These are phyloP conservation scores for Volucella inanis DNA, from an alignment of 2,888 invertebrate genomes.

Conservation along the genomic window DNA sequence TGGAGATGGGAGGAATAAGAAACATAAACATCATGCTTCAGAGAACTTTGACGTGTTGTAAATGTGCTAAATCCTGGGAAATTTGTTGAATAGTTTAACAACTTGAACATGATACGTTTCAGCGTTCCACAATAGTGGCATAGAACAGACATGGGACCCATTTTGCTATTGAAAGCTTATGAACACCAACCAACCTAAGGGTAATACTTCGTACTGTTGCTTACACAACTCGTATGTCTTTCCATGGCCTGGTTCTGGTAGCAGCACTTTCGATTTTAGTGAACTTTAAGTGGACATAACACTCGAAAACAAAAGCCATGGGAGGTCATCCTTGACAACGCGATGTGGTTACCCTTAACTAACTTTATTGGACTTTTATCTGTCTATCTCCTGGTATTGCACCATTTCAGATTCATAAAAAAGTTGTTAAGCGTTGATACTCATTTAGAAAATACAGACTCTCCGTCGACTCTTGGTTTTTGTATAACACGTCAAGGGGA, in stretches of 20 bases:
- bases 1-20: constrained; percentile 10
- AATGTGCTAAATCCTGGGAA: constrained; percentile 63
- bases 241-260: not conserved
- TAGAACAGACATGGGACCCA: not conserved
- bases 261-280: not conserved
- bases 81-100: constrained; percentile 58
- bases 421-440: not conserved
- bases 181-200: too few species aligned
- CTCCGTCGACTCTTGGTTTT: too few species aligned
- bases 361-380: constrained; percentile 5
- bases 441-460: not conserved
- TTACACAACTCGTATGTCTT: not conserved
- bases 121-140: not conserved
- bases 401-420: not conserved
- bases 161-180: constrained; percentile 1
- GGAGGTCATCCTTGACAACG: not conserved
- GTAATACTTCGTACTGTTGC: too few species aligned
- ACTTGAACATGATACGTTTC: constrained; percentile 41
- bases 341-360: not conserved
- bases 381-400: not conserved
- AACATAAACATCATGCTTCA: constrained; percentile 58
- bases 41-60: constrained; percentile 64
- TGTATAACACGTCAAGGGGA: too few species aligned
- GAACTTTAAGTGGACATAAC: constrained; percentile 3
- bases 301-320: not conserved